Base-by-base conservation (phyloP, 1,140 invertebrate genomes). In the Daktulosphaira vitifoliae region DNA sequence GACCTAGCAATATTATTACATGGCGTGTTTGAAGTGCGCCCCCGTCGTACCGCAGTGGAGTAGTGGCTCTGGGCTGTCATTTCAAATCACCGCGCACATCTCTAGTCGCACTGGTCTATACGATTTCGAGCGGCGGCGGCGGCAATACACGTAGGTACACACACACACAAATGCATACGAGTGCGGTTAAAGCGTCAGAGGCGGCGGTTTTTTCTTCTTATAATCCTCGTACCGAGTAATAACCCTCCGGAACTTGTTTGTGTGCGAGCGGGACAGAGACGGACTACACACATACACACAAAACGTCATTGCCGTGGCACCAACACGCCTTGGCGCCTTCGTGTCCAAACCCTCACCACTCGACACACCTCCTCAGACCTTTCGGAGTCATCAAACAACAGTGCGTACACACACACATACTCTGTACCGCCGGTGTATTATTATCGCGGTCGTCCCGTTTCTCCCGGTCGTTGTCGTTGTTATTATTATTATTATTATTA, bases 321-420 rank as follows among this genome's bases (percentile, higher is more conserved):
- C 42, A 48, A 62, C 56, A 62, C 56, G 56, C 56, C 56, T 62
- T 62, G 56, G 56, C 56, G 56, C 56, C 56, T 62, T 62, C 56
- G 26, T 29, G 56, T 62, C 42, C 56, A 62, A 62, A 62, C 42
- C 56, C 56, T 62, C 54, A 26, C 39, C 54, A 59, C 54, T 59
- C 56, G 56, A 62, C 56, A 62, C 56, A 62, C 56, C 56, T 62
- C 56, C 56, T 62, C 42, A 62, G 56, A 62, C 56, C 56, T 62
- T 48, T 62, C 56, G 56, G 56, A 62, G 42, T 62, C 56, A 22
- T 62, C 56, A 62, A 44, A 62, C 56, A 48, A 48, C 56, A 59
- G 54, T 26, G 11, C 29, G 11, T 11, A 33, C 29, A 33, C 29
- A 33, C 29, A 33, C 29, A 33, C 29, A 33, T 33, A 33, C 29